These are phyloP conservation scores for Biston stratarius DNA, from an alignment of 2,888 invertebrate genomes.

Conservation along the genomic window DNA sequence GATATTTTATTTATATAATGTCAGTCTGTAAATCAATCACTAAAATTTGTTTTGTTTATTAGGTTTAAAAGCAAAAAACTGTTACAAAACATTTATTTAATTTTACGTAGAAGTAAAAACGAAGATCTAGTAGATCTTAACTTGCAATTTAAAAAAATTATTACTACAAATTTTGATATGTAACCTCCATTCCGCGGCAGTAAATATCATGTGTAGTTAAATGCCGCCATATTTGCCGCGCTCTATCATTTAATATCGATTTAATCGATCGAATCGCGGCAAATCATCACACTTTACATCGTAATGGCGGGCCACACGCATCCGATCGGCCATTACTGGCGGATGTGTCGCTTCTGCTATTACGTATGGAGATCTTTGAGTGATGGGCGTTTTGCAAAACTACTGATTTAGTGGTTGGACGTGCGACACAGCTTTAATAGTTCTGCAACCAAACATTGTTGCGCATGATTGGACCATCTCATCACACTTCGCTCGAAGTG, in stretches of 20 bases:
- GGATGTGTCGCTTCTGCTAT: conserved; percentile 39
- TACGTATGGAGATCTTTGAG: conserved; percentile 38
- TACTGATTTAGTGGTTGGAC: conserved; percentile 24
- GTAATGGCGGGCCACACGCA: conserved; percentile 39
- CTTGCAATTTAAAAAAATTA: too few species aligned
- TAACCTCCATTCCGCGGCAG: conserved; percentile 8
- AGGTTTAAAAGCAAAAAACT: too few species aligned
- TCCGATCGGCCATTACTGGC: conserved; percentile 12
- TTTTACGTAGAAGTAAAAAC: too few species aligned
- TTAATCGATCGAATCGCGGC: conserved; percentile 41
- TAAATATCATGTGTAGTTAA: conserved; percentile 10
- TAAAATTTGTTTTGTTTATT: too few species aligned
- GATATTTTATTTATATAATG: too few species aligned
- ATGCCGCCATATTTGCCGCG: conserved; percentile 18
- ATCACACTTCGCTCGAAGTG: too few species aligned
- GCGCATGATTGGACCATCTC: too few species aligned
- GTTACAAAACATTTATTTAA: too few species aligned
- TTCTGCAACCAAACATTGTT: too few species aligned
- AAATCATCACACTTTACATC: conserved; percentile 29
- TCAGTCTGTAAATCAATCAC: too few species aligned
- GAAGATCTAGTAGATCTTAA: too few species aligned
- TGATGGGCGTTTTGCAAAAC: conserved; percentile 35
- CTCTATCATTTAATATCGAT: conserved; percentile 30
- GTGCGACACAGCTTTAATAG: conserved; percentile 20
- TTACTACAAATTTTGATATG: conserved; percentile 18